Conservation (phyloP, 1,140 invertebrate species). For the Drosophila bocki region DNA sequence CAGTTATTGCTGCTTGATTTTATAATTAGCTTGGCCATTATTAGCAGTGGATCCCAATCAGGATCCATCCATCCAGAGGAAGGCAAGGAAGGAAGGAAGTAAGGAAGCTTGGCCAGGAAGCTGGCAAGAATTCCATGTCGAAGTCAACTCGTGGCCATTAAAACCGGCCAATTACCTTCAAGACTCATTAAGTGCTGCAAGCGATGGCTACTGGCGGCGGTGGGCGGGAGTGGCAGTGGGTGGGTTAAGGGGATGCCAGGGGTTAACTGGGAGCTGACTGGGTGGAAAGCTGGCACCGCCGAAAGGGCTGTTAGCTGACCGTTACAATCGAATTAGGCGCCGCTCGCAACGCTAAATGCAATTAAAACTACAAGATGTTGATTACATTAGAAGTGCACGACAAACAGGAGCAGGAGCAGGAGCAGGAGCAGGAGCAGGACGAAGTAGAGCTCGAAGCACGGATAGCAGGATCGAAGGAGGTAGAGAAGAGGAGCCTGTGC, state of each 20-base stretch:
- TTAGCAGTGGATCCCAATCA: slow-evolving; percentile 13
- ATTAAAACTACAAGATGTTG: slow-evolving; percentile 82
- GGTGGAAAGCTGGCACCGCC: slow-evolving; percentile 1
- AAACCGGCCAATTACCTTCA: slow-evolving; percentile 81
- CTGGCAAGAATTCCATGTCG: slow-evolving; percentile 56
- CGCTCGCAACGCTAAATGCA: slow-evolving; percentile 79
- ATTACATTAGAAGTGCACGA: slow-evolving; percentile 79
- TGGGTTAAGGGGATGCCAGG: background rate
- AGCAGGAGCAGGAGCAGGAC: slow-evolving; percentile 15
- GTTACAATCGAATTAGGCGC: slow-evolving; percentile 81
- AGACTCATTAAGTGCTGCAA: slow-evolving; percentile 78
- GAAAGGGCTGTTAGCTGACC: slow-evolving; percentile 64
- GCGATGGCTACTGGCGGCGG: slow-evolving; percentile 16
- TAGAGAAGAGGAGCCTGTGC: background rate
- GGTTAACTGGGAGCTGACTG: background rate
- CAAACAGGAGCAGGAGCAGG: slow-evolving; percentile 56
- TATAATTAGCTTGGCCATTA: slow-evolving; percentile 66
- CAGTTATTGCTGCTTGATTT: slow-evolving; percentile 60
- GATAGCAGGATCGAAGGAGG: background rate
- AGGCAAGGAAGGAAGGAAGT: slow-evolving; percentile 33
- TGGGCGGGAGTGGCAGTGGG: background rate
- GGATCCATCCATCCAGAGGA: background rate
- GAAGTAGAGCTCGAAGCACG: background rate
- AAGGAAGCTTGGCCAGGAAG: slow-evolving; percentile 48
- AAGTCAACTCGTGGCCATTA: slow-evolving; percentile 74